Conservation (phyloP, 1,140 invertebrate species). For the Batillaria attramentaria region DNA sequence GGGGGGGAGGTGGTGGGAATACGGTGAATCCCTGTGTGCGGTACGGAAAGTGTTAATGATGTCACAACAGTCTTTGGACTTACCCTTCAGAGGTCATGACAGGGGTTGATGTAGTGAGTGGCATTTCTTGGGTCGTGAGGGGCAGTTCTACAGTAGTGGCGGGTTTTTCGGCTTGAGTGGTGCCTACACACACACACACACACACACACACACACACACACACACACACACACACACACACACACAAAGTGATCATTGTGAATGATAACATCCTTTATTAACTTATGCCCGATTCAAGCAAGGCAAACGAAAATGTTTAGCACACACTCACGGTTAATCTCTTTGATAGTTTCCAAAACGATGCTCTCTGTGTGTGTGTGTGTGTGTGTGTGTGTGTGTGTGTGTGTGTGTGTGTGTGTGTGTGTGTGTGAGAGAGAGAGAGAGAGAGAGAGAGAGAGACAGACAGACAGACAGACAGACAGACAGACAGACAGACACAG, state of each 20-base stretch:
- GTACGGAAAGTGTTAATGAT: too few species aligned
- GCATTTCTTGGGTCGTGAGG: too few species aligned
- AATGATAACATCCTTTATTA: neutral
- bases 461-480: neutral
- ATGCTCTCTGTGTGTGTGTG: neutral
- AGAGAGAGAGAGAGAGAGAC: neutral
- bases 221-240: neutral
- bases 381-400: neutral
- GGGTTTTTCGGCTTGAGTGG: too few species aligned
- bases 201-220: neutral
- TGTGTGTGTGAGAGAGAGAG: neutral
- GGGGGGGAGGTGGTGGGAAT: too few species aligned
- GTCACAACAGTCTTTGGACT: too few species aligned
- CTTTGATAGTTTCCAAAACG: neutral
- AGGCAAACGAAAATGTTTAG: neutral
- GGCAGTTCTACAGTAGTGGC: too few species aligned
- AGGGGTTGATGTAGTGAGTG: too few species aligned
- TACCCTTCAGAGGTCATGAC: too few species aligned
- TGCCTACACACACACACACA: conserved; percentile 17
- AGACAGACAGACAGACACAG: neutral
- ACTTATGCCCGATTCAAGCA: neutral
- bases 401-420: neutral
- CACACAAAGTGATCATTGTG: neutral
- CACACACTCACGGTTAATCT: neutral
- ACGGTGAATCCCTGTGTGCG: too few species aligned